Base-by-base conservation (phyloP, 2,797 vertebrate species). In the Takifugu rubripes region DNA sequence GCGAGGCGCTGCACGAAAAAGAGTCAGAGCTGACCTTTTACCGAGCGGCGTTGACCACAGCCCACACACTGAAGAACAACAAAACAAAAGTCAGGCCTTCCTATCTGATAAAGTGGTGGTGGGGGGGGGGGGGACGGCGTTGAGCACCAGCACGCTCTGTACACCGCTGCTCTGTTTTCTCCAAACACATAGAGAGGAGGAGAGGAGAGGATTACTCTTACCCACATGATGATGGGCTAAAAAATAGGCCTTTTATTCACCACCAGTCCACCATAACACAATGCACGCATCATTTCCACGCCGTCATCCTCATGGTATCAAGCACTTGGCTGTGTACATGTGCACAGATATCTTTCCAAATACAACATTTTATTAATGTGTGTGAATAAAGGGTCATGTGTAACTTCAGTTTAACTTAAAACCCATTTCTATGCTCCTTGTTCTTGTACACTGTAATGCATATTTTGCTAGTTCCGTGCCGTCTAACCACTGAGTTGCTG, bases 141-240 rank as follows among this genome's bases (percentile, higher is more conserved):
- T 26, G 53, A 43, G 61, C 59, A 33, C 33, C 33, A 33, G 25
- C 57, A 59, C 48, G 7, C 48, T 4, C 24, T 5, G 36, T 16
- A 47, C 53, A 57, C 43, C 15, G 21, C 45, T 4, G 49, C 70
- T 82, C 62, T 80, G 76, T 78, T 87, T 84, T 68, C 75, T 74
- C 72, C 70, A 26, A 79, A 78, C 79, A 73, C 70, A 25, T 61
- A 72, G 6, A 57, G 69, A 85, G 69, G 68, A 81, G 77, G 66
- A 75, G 17, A 62, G 67, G 69, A 59, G 72, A 81, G 84, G 84
- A 88, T 85, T 78, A 86, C 72, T 21, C 59, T 76, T 74, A 65
- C 85, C 89, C 87, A 88, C 89, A 88, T 82, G 81, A 85, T 78
- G 86, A 87, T 60, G 80, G 77, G 65, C 74, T 78, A 74, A 86